These are phyloP conservation scores for Pachyramphus minor DNA, from an alignment of 2,113 vertebrate species.

Conservation along the genomic window DNA sequence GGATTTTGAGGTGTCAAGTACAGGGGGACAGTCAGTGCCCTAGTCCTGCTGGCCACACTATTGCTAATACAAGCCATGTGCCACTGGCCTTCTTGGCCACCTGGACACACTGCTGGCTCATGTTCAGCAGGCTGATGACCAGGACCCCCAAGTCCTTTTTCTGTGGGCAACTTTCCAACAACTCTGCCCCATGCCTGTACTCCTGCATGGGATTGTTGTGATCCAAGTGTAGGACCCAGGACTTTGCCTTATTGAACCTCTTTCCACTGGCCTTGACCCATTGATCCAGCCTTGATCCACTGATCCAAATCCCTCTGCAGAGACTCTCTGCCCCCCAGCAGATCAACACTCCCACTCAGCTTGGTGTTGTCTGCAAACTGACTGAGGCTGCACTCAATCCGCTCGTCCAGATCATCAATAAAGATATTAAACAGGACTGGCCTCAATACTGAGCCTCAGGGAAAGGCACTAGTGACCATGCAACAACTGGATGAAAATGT, in stretches of 20 bases:
- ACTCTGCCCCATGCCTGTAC: not conserved
- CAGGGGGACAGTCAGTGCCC: no score
- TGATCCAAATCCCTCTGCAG: not conserved
- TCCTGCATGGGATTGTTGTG: not conserved
- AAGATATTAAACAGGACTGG: not conserved
- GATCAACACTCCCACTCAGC: not conserved
- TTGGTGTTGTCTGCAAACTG: not conserved
- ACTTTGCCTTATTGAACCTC: not conserved
- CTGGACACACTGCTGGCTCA: fast-evolving
- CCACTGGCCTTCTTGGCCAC: no score
- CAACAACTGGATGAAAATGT: not conserved
- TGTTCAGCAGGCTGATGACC: not conserved
- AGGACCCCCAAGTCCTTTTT: not conserved
- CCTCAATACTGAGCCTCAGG: not conserved
- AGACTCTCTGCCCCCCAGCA: not conserved
- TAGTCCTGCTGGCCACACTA: no score
- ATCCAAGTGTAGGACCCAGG: not conserved
- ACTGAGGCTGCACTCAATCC: fast-evolving
- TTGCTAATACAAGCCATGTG: no score
- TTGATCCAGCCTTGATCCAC: not conserved
- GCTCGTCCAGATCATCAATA: not conserved
- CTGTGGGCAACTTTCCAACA: fast-evolving
- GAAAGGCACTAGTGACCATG: not conserved
- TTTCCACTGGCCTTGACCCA: fast-evolving
- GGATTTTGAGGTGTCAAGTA: no score